Conservation (phyloP, 2,797 vertebrate genomes). For the Erithacus rubecula region DNA sequence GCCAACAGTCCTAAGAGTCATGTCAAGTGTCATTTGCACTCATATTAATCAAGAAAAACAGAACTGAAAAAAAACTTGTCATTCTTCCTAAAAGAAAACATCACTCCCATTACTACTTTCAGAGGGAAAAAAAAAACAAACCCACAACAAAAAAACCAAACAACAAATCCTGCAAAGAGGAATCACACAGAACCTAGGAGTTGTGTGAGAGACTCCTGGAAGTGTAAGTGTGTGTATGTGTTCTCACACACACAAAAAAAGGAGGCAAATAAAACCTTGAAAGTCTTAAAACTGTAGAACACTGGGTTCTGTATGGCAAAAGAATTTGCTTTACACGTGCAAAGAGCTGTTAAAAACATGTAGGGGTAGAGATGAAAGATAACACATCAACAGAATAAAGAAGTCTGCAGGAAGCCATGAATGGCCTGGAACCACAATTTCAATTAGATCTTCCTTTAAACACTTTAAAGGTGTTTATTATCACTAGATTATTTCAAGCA, state of each 20-base stretch:
- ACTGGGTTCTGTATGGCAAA: background rate
- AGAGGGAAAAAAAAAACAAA: background rate
- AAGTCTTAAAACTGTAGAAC: background rate
- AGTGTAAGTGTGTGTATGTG: background rate
- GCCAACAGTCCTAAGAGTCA: background rate
- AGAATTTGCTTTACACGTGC: background rate
- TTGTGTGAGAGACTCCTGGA: background rate
- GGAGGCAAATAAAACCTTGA: background rate
- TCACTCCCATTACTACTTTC: background rate
- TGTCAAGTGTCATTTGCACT: background rate
- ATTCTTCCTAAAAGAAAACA: background rate
- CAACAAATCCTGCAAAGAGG: background rate
- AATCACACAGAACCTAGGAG: background rate
- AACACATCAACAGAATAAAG: background rate
- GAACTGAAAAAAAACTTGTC: background rate
- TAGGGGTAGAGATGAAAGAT: background rate
- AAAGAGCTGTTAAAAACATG: background rate
- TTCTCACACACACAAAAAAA: background rate
- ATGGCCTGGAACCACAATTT: background rate
- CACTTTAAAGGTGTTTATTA: background rate
- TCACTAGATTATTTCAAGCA: background rate
- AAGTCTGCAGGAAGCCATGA: background rate
- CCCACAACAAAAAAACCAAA: background rate
- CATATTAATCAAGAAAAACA: background rate
- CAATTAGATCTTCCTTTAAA: background rate